Evolutionary conservation across 2,797 vertebrate genomes (phyloP).

Genomic region (Enteromius paludinosus): DNA sequence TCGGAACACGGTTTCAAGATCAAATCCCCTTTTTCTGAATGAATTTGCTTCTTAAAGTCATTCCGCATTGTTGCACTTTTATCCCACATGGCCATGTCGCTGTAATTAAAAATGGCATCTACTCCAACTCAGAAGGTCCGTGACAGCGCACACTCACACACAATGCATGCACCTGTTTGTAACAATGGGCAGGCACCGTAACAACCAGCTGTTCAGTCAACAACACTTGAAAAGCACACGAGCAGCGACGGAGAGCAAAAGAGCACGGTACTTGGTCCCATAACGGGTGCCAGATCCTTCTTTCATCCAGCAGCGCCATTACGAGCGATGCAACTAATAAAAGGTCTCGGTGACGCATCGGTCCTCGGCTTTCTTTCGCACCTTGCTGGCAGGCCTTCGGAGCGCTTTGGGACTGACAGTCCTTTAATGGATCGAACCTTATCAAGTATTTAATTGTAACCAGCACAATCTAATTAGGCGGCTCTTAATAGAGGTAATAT

Average conservation of each 20-base stretch:
- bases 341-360: background rate
- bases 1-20: background rate
- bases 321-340: conserved; percentile 10
- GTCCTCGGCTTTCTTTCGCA: conserved; percentile 6
- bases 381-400: conserved; percentile 34
- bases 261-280: background rate
- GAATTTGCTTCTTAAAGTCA: background rate
- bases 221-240: conserved; percentile 54
- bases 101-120: conserved; percentile 31
- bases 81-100: conserved; percentile 3
- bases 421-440: conserved; percentile 66
- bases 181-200: conserved; percentile 58
- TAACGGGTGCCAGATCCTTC: conserved; percentile 10
- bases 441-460: conserved; percentile 71
- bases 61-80: conserved; percentile 20
- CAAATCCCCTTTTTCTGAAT: background rate
- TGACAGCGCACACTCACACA: conserved; percentile 31
- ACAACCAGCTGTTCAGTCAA: conserved; percentile 57
- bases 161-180: conserved; percentile 62
- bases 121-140: background rate
- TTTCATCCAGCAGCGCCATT: background rate
- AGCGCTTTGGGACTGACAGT: conserved; percentile 57
- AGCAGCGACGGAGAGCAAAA: conserved; percentile 19
- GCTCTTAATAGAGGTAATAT: conserved; percentile 71
- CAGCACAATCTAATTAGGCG: conserved; percentile 66